These are phyloP conservation scores for Melipona beecheii DNA, from an alignment of 2,888 invertebrate species.

Conservation along the genomic window DNA sequence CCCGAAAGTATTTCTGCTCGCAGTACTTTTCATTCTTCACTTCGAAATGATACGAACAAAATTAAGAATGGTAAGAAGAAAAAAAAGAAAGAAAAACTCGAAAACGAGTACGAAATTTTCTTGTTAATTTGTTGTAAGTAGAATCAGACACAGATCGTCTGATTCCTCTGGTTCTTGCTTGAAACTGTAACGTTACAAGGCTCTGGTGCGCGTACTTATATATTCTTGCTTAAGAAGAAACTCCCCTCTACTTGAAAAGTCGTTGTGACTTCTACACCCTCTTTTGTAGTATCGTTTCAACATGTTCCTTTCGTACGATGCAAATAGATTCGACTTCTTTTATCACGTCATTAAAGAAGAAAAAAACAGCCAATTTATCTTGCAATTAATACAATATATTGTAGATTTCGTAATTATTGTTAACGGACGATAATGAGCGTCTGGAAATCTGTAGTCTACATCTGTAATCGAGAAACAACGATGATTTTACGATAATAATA, in stretches of 20 bases:
- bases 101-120: background rate
- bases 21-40: background rate
- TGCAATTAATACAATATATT: no score
- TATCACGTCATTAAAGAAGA: no score
- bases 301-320: slow-evolving; percentile 18
- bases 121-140: background rate
- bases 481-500: no score
- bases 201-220: slow-evolving; percentile 50
- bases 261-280: slow-evolving; percentile 42
- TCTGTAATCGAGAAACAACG: background rate
- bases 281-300: slow-evolving; percentile 34
- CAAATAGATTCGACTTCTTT: no score
- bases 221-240: slow-evolving; percentile 17
- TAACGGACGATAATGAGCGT: background rate
- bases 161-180: slow-evolving; percentile 36
- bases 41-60: background rate
- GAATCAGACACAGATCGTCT: background rate
- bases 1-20: background rate
- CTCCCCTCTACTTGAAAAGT: slow-evolving; percentile 23
- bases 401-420: background rate
- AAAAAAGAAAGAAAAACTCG: background rate
- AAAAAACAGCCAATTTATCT: no score
- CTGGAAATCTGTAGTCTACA: background rate
- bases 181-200: slow-evolving; percentile 42
- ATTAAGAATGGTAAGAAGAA: background rate